These are phyloP conservation scores for Bos indicus DNA, from an alignment of 2,113 vertebrate species.

Conservation along the genomic window DNA sequence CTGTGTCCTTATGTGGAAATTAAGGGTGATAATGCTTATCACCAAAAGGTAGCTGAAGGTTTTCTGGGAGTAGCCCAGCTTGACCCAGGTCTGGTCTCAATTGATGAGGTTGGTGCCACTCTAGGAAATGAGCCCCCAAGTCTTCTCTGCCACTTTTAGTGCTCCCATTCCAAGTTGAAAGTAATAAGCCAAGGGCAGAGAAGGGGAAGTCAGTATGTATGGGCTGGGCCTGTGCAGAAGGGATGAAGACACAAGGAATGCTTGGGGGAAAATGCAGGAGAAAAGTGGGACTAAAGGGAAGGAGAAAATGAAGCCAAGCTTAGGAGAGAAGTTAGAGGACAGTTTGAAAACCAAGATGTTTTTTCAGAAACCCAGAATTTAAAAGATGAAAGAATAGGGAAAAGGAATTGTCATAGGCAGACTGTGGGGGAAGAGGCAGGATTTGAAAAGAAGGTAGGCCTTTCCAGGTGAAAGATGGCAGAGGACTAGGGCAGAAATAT, in stretches of 20 bases:
- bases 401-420: constrained; percentile 27
- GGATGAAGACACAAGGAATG: neutral
- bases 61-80: constrained; percentile 83
- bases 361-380: neutral
- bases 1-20: constrained; percentile 1
- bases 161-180: neutral
- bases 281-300: neutral
- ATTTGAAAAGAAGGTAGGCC: constrained; percentile 17
- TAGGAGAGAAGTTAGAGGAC: neutral
- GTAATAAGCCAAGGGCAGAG: neutral
- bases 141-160: neutral
- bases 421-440: neutral
- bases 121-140: neutral
- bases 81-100: constrained; percentile 78
- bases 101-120: constrained; percentile 78
- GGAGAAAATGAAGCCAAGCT: constrained; percentile 1
- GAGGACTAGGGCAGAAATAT: neutral
- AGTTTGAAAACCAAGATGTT: neutral
- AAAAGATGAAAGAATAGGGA: neutral
- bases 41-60: constrained; percentile 78
- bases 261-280: neutral
- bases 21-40: neutral
- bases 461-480: neutral
- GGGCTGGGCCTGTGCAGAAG: neutral
- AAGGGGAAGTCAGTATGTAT: neutral